Evolutionary conservation across 2,888 invertebrate genomes (phyloP).

Genomic region (Macrosoma leucophasiata): DNA sequence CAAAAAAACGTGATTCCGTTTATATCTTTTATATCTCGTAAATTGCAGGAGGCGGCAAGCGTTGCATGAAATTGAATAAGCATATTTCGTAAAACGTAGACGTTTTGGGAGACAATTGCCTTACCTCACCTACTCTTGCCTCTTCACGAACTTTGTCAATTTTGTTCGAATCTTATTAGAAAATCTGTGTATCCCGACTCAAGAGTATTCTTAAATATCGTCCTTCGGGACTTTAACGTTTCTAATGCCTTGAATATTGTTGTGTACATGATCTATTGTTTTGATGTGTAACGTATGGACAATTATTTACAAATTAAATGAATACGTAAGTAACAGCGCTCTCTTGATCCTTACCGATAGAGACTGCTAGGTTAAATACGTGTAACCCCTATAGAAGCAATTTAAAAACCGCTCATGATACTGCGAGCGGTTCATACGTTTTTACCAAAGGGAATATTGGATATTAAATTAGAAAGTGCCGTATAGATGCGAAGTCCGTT

Average conservation of each 20-base stretch:
- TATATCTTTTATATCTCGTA: constrained; percentile 76
- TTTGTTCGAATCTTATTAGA: constrained; percentile 71
- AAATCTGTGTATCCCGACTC: constrained; percentile 46
- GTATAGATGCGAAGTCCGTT: constrained; percentile 63
- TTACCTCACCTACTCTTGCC: constrained; percentile 74
- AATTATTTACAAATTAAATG: constrained; percentile 7
- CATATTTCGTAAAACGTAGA: constrained; percentile 76
- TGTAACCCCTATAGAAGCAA: constrained; percentile 52
- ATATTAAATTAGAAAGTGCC: constrained; percentile 66
- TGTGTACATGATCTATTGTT: constrained; percentile 3
- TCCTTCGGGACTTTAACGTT: constrained; percentile 10
- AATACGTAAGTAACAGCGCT: no score
- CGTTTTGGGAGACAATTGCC: constrained; percentile 76
- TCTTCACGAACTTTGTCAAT: constrained; percentile 74
- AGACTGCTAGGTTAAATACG: no score
- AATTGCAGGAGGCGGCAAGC: constrained; percentile 76
- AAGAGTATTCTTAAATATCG: constrained; percentile 13
- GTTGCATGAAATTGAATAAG: constrained; percentile 77
- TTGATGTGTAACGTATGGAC: constrained; percentile 5
- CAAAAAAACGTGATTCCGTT: constrained; percentile 76
- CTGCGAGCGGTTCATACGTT: constrained; percentile 54
- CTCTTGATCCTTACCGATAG: no score
- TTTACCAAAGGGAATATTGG: constrained; percentile 58
- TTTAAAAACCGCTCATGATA: constrained; percentile 54
- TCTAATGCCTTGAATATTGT: no score